Conservation (phyloP, 2,888 invertebrate genomes). For the Atherix ibis region DNA sequence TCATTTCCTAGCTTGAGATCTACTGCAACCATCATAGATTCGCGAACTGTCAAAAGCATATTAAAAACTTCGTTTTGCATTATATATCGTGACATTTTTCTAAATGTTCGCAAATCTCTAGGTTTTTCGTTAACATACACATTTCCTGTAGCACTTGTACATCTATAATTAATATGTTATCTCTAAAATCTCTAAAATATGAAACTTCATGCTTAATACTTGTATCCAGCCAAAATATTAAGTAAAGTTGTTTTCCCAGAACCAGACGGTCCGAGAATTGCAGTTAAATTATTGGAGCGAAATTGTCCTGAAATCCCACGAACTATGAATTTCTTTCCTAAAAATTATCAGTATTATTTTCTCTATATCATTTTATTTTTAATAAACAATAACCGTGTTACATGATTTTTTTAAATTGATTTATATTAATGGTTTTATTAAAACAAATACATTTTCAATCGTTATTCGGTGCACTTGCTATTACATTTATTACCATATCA, state of each 20-base stretch:
- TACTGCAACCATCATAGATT: slow-evolving; percentile 78
- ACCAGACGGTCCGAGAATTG: slow-evolving; percentile 86
- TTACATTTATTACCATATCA: no score
- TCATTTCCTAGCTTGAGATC: slow-evolving; percentile 69
- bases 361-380: background rate
- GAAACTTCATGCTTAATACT: slow-evolving; percentile 57
- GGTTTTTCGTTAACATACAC: slow-evolving; percentile 65
- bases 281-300: slow-evolving; percentile 70
- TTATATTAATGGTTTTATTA: background rate
- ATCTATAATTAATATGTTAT: slow-evolving; percentile 33
- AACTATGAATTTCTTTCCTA: slow-evolving; percentile 64
- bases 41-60: slow-evolving; percentile 71
- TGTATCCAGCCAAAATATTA: slow-evolving; percentile 81
- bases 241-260: slow-evolving; percentile 83
- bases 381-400: background rate
- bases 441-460: background rate
- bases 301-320: slow-evolving; percentile 71
- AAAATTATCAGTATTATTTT: slow-evolving; percentile 19
- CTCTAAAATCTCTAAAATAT: background rate
- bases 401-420: background rate
- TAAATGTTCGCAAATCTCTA: slow-evolving; percentile 60
- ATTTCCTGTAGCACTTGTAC: slow-evolving; percentile 50
- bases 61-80: slow-evolving; percentile 87
- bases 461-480: no score
- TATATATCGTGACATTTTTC: slow-evolving; percentile 84